Percentiles rank a stretch among this genome's conserved stretches.
Conservation (phyloP, 2,797 vertebrate genomes). For the Eutrigla gurnardus region DNA sequence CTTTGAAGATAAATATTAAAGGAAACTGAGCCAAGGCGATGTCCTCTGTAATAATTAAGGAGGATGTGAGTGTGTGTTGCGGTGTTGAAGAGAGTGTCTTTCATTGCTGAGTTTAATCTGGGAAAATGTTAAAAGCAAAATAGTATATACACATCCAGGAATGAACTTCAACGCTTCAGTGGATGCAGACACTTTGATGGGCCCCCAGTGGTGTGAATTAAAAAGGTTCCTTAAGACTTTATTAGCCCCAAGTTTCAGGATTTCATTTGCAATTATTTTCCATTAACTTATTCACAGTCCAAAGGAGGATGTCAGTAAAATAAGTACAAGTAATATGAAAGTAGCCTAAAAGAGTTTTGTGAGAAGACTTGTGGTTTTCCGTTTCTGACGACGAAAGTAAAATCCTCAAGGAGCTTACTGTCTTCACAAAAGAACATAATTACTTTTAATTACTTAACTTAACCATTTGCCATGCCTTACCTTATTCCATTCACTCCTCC, state of each 20-base stretch:
- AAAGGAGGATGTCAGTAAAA: neutral
- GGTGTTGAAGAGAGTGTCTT: conserved; percentile 29
- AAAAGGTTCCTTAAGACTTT: neutral
- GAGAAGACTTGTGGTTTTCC: neutral
- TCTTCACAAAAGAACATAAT: no score
- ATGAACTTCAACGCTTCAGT: neutral
- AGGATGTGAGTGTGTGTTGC: conserved; percentile 36
- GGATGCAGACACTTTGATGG: neutral
- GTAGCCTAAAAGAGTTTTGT: neutral
- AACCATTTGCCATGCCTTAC: no score
- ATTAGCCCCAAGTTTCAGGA: conserved; percentile 2
- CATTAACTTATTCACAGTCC: neutral
- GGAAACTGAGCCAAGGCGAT: conserved; percentile 30
- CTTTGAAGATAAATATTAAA: conserved; percentile 60
- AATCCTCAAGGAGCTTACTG: neutral
- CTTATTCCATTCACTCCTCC: no score
- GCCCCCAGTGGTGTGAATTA: neutral
- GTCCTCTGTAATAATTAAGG: conserved; percentile 45
- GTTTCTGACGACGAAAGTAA: neutral
- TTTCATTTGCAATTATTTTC: neutral
- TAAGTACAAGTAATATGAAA: neutral
- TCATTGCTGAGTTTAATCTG: conserved; percentile 17
- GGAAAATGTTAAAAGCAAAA: conserved; percentile 29
- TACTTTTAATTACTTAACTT: no score
- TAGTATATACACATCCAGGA: conserved; percentile 2